Evolutionary conservation across 1,140 invertebrate species (phyloP), one percentile per base, ranked within the genome.

Genomic region (Drosophila jambulina): DNA sequence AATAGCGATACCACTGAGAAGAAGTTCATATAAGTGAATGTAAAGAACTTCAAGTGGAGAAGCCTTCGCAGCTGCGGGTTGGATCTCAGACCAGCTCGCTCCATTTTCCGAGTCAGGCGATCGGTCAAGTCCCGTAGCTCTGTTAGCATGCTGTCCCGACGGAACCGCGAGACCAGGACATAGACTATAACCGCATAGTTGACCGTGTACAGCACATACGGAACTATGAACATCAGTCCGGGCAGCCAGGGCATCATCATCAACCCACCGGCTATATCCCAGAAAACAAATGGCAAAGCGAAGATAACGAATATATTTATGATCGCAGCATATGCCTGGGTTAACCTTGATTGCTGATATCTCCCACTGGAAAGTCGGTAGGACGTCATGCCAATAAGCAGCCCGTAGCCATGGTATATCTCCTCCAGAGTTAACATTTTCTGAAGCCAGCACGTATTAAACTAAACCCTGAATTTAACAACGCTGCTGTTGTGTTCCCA

Each of bases 381-480:
- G 8, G 67, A 70, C 4, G 67, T 65, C 32, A 70, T n/a, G 21
- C 67, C 67, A n/a, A 70, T 23, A 4, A 70, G 17, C 7, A 64
- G 17, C 4, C 29, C 38, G 32, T 29, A 64, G n/a, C 45, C 46
- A n/a, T 53, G 59, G 13, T 7, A 43, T 3, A 64, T 51, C 5
- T 69, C 36, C 17, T 8, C 8, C 0, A 54, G 0, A 34, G 27
- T 36, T 23, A 27, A 51, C 76, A 72, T 54, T 54, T 17, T 54
- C 21, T 21, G 0, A 17, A 23, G 8, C 0, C 32, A 2, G 51
- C 13, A 36, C 51, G 13, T 10, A 4, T 2, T 13, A 7, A 34
- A 79, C 77, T 65, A 10, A 57, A 7, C 10, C 10, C 4, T 4
- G 8, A 51, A n/a, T n/a, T n/a, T n/a, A n/a, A 6, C 10, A 12